Percentiles rank a stretch among this genome's conserved stretches.
These are phyloP conservation scores for Ursus arctos DNA, from an alignment of 2,113 vertebrate genomes.

Conservation along the genomic window DNA sequence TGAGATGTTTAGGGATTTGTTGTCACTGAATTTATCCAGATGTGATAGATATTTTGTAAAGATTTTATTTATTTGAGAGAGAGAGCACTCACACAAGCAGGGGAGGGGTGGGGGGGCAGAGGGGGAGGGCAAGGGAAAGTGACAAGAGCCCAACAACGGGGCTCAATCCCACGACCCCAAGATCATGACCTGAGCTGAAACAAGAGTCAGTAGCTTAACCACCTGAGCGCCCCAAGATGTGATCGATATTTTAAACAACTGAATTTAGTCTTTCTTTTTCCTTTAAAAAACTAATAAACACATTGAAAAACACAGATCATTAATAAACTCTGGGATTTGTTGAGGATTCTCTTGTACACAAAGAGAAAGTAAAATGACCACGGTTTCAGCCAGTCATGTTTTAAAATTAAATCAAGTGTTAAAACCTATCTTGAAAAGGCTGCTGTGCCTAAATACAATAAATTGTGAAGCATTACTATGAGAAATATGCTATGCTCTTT, in stretches of 20 bases:
- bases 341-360: not conserved
- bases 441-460: not conserved
- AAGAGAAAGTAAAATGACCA: not conserved
- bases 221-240: not conserved
- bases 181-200: not conserved
- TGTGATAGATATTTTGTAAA: not conserved
- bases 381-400: not conserved
- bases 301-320: not conserved
- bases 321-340: not conserved
- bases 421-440: conserved; percentile 12
- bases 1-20: not conserved
- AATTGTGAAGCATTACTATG: not conserved
- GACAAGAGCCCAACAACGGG: not conserved
- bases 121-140: not conserved
- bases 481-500: not conserved
- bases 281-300: not conserved
- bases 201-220: not conserved
- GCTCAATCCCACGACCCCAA: not conserved
- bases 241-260: not conserved
- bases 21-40: not conserved
- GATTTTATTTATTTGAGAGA: not conserved
- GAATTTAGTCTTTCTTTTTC: not conserved
- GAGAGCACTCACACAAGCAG: not conserved
- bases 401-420: not conserved
- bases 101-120: no score